Percentiles rank a stretch among this genome's conserved stretches.
These are phyloP conservation scores for Ammodytes dubius DNA, from an alignment of 2,113 vertebrate genomes.

Conservation along the genomic window DNA sequence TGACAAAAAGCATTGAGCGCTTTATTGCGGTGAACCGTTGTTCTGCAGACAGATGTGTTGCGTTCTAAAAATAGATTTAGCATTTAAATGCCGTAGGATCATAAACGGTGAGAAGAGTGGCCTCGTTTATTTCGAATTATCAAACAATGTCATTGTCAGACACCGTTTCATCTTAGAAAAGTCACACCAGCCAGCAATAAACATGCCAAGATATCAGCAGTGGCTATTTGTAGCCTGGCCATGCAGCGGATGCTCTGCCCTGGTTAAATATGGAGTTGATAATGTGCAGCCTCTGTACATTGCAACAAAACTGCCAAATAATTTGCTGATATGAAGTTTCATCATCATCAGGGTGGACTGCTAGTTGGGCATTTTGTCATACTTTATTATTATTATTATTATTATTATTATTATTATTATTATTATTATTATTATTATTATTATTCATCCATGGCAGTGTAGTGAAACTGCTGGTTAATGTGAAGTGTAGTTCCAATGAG, in stretches of 20 bases:
- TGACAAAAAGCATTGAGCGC: too few species aligned
- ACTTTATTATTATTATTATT: too few species aligned
- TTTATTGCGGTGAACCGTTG: too few species aligned
- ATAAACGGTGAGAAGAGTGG: neutral
- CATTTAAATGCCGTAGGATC: neutral
- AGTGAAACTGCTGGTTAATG: neutral
- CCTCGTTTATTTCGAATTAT: neutral
- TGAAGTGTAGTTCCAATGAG: neutral
- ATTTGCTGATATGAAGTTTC: neutral
- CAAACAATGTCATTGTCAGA: too few species aligned
- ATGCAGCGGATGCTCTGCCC: neutral
- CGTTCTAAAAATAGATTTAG: too few species aligned
- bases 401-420: too few species aligned
- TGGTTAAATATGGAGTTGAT: conserved; percentile 6
- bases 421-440: too few species aligned
- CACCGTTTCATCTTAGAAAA: too few species aligned
- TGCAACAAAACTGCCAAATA: neutral
- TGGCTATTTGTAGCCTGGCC: neutral
- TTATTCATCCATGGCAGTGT: too few species aligned
- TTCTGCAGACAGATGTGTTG: too few species aligned
- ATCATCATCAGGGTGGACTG: neutral
- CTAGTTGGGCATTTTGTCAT: neutral
- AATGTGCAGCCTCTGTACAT: conserved; percentile 17
- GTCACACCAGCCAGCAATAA: neutral
- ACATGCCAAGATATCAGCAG: neutral